Evolutionary conservation across 2,888 invertebrate species (phyloP).

Genomic region (Melanargia galathea): DNA sequence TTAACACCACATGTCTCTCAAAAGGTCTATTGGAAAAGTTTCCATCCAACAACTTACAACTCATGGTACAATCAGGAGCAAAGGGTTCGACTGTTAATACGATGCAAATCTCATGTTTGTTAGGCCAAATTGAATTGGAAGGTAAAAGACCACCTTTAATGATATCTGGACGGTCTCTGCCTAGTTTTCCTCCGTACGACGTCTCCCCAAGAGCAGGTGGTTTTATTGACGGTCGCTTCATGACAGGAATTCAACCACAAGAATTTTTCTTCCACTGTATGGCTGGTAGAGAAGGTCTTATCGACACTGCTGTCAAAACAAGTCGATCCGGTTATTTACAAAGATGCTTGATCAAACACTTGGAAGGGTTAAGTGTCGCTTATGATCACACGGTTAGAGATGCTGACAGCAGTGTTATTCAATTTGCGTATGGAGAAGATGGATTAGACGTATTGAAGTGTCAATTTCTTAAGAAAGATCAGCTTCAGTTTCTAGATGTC

Average conservation of each 20-base stretch:
- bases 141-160: slow-evolving; percentile 97
- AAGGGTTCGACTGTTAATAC: slow-evolving; percentile 99
- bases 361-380: slow-evolving; percentile 95
- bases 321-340: slow-evolving; percentile 99
- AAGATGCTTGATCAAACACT: slow-evolving; percentile 97
- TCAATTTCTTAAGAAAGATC: slow-evolving; percentile 89
- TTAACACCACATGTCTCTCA: slow-evolving; percentile 93
- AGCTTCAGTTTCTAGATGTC: slow-evolving; percentile 90
- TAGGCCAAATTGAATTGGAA: slow-evolving; percentile 99
- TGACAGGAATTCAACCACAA: slow-evolving; percentile 99
- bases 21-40: slow-evolving; percentile 93
- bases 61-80: slow-evolving; percentile 99
- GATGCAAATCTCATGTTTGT: slow-evolving; percentile 98
- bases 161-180: slow-evolving; percentile 95
- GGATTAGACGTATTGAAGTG: slow-evolving; percentile 94
- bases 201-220: slow-evolving; percentile 96
- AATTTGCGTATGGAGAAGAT: slow-evolving; percentile 97
- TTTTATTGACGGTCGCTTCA: slow-evolving; percentile 97
- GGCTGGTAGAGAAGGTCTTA: slow-evolving; percentile 99
- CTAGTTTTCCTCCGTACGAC: slow-evolving; percentile 95
- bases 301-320: slow-evolving; percentile 99
- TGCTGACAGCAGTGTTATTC: slow-evolving; percentile 95
- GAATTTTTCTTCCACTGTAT: slow-evolving; percentile 99
- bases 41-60: slow-evolving; percentile 97
- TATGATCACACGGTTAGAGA: slow-evolving; percentile 98